Base-by-base conservation (phyloP, 2,888 invertebrate genomes). In the Agrotis segetum region DNA sequence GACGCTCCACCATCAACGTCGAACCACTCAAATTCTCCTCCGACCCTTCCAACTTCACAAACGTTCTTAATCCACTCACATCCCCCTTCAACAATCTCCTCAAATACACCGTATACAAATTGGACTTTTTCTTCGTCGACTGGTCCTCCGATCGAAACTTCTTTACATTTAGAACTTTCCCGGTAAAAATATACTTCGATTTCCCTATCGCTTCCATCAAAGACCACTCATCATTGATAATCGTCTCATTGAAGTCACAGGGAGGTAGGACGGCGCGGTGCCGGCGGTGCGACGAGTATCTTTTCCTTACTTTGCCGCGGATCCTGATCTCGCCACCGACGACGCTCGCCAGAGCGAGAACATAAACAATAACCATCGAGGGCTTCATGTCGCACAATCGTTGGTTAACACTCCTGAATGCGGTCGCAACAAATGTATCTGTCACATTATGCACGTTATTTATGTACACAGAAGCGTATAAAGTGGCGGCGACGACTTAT, bases 131-230 rank as follows among this genome's bases (percentile, higher is more conserved):
- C 55, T 88, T 89, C 49, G 86, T 85, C 52, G 81, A 77, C 62
- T 88, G 91, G 63, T 91, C 91, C 13, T 89, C 88, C 44, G 93
- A 89, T 80, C 91, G 92, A 82, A 93, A 91, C 85, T 95, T 95
- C 82, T 92, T 95, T 77, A 96, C 93, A 82, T 90, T 95, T 85
- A 96, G 86, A 86, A 96, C 96, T 93, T 96, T 96, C 49, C 92
- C 96, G 34, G 96, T 96, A 90, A 96, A 96, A 88, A 96, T 96
- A 86, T 92, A 96, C 88, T 95, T 95, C 6, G 96, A 96, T 84
- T 93, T 93, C 71, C 92, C 92, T 92, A 96, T 96, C 89, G 96
- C 95, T 74, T 94, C 94, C 93, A 96, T 94, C 91, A 96, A 87
- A 74, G 96, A 92, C 94, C 95, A 94, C 90, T 96, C 95, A 86